Conservation (phyloP, 2,888 invertebrate genomes). For the Serrognathus titanus region DNA sequence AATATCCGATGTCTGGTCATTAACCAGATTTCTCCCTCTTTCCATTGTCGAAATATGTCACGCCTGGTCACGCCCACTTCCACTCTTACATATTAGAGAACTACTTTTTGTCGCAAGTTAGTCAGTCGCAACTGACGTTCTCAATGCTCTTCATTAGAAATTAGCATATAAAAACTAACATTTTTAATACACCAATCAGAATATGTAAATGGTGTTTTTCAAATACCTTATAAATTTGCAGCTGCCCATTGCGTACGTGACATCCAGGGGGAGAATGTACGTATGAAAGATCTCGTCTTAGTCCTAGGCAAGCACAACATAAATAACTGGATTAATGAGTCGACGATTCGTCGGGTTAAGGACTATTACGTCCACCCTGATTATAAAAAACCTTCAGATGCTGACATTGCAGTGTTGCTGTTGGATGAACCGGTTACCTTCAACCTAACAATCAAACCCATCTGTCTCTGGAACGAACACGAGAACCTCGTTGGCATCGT, state of each 20-base stretch:
- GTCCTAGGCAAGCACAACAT: constrained; percentile 49
- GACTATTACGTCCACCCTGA: constrained; percentile 50
- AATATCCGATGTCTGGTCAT: no score
- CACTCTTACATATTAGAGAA: no score
- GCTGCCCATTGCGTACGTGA: not conserved
- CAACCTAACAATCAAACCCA: constrained; percentile 49
- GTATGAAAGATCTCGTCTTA: constrained; percentile 36
- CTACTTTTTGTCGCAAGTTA: no score
- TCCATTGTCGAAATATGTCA: no score
- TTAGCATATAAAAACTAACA: no score
- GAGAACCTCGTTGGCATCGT: constrained; percentile 38
- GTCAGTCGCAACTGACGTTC: no score
- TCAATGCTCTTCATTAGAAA: no score
- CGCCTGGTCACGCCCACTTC: no score
- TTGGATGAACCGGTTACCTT: constrained; percentile 47
- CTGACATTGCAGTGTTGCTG: constrained; percentile 52
- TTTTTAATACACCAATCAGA: no score
- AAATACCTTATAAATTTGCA: not conserved
- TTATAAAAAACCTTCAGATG: constrained; percentile 43
- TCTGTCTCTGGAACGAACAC: constrained; percentile 54
- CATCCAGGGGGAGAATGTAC: not conserved
- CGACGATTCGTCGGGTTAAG: constrained; percentile 39
- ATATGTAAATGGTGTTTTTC: no score
- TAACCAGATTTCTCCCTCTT: no score
- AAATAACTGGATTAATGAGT: constrained; percentile 33